Percentiles rank a stretch among this genome's conserved stretches.
Evolutionary conservation across 1,140 invertebrate genomes (phyloP).

Genomic region (Meloidogyne exigua): DNA sequence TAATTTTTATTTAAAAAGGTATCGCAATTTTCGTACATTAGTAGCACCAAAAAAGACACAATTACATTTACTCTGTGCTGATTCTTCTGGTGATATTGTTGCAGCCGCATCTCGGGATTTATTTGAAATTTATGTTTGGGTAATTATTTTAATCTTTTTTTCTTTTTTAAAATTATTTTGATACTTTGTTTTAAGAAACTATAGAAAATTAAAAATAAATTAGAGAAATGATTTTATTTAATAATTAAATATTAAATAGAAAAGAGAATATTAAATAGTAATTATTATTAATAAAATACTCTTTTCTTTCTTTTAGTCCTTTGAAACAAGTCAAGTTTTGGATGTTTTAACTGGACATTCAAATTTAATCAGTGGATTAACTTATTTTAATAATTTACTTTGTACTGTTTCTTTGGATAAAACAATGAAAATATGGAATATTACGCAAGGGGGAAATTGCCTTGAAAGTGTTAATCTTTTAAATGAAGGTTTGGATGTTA

Average conservation of each 20-base stretch:
- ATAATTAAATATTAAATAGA: no score
- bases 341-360: conserved; percentile 41
- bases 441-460: conserved; percentile 30
- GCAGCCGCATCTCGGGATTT: conserved; percentile 39
- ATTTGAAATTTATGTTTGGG: conserved; percentile 52
- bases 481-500: conserved; percentile 49
- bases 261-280: no score
- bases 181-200: no score
- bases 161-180: no score
- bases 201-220: no score
- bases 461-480: conserved; percentile 43
- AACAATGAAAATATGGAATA: conserved; percentile 49
- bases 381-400: conserved; percentile 25
- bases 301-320: conserved; percentile 14
- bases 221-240: no score
- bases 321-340: conserved; percentile 16
- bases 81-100: conserved; percentile 45
- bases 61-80: conserved; percentile 37
- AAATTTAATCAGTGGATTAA: conserved; percentile 30
- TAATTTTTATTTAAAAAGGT: conserved; percentile 33
- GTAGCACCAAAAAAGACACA: conserved; percentile 50
- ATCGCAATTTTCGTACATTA: conserved; percentile 53
- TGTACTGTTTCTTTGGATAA: conserved; percentile 46
- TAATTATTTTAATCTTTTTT: no score
- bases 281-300: no score